Base-by-base conservation (phyloP, 2,888 invertebrate species). In the Drosophila pseudotalamancana region DNA sequence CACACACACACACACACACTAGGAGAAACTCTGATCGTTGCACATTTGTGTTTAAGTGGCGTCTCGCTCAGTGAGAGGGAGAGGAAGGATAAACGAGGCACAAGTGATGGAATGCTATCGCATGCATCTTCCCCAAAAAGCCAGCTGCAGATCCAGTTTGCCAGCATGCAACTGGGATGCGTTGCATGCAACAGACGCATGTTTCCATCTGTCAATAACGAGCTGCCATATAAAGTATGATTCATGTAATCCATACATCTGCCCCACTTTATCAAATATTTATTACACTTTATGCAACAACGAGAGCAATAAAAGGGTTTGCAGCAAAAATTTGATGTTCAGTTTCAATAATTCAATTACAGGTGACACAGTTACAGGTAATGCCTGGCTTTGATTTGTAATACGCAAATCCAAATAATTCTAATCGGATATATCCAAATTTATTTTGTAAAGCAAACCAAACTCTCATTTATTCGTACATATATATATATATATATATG, bases 31-130 rank as follows among this genome's bases (percentile, higher is more conserved):
- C 25, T 43, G 50, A 64, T 55, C 59, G 66, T 55, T 68, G 68
- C 65, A 51, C 62, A 54, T 61, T 62, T 72, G 61, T 42, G 37
- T 46, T 64, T 62, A 61, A 66, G 55, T 68, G 60, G 29, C 54
- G 34, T 31, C 19, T 4, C 34, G 19, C 21, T 14, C 6, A 12
- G 14, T 6, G 29, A 9, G 27, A 9, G 14, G 11, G 4, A n/a
- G 2, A 11, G 3, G 4, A 9, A 18, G 56, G 49, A 54, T 31
- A 34, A 50, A 54, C 49, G 42, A 35, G 12, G 49, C 48, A 51
- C 49, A 66, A 55, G 69, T 78, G 73, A 80, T 76, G 73, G 71
- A 78, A 77, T 69, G 69, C 69, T 72, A 63, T 72, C 64, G 49
- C 53, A 62, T 55, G 35, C 31, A 57, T 39, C 48, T 64, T 51